Evolutionary conservation across 2,113 vertebrate species (phyloP).

Genomic region (Nymphicus hollandicus): DNA sequence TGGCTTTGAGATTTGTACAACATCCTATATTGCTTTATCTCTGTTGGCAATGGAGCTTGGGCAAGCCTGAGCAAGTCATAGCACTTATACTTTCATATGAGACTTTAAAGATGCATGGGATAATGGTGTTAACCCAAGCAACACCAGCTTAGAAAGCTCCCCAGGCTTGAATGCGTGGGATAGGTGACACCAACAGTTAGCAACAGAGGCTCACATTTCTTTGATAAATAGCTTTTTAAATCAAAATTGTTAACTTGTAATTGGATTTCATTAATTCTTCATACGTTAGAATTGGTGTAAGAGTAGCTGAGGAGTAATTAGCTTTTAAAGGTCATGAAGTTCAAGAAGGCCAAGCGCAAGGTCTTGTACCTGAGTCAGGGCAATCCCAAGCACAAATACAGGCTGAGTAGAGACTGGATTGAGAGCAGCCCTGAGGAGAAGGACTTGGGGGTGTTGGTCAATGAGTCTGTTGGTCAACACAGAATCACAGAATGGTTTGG

Average conservation of each 20-base stretch:
- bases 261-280: not conserved
- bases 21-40: not conserved
- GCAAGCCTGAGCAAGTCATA: not conserved
- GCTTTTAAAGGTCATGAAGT: not conserved
- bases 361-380: not conserved
- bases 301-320: not conserved
- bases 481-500: not conserved
- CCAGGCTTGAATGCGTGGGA: rapidly evolving
- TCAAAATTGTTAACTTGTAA: rapidly evolving
- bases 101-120: not conserved
- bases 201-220: not conserved
- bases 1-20: not conserved
- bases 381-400: not conserved
- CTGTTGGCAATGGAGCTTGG: rapidly evolving
- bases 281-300: rapidly evolving
- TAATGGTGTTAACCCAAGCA: not conserved
- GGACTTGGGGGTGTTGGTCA: not conserved
- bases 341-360: not conserved
- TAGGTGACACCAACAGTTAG: not conserved
- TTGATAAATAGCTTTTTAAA: not conserved
- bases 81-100: rapidly evolving
- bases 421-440: not conserved
- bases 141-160: not conserved
- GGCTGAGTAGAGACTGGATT: not conserved
- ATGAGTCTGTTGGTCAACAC: not conserved